Conservation (phyloP, 2,888 invertebrate species). For the Salpingus planirostris region DNA sequence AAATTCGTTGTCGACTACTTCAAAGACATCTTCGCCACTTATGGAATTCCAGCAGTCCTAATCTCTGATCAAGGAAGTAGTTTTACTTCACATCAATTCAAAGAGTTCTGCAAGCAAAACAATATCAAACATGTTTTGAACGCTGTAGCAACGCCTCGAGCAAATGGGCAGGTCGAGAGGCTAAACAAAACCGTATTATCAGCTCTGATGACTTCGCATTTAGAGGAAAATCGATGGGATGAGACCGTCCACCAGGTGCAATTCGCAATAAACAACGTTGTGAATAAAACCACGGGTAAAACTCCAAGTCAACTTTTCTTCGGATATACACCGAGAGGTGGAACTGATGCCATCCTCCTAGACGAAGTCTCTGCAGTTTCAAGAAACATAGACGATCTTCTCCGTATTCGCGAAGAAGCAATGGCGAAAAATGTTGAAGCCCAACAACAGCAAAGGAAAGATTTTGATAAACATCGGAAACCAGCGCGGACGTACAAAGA, state of each 20-base stretch:
- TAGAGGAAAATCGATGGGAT: conserved; percentile 3
- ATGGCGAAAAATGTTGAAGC: background rate
- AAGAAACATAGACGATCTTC: background rate
- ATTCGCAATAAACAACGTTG: conserved; percentile 5
- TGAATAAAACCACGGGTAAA: conserved; percentile 3
- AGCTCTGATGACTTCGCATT: conserved; percentile 22
- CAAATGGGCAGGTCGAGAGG: conserved; percentile 19
- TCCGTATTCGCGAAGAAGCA: background rate
- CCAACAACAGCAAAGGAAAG: conserved; percentile 2
- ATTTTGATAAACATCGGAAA: conserved; percentile 2
- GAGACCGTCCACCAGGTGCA: background rate
- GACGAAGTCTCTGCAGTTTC: conserved; percentile 1
- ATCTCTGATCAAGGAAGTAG: conserved; percentile 4
- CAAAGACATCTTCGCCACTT: conserved; percentile 5
- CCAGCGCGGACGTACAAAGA: conserved; percentile 1
- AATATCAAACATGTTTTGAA: conserved; percentile 15
- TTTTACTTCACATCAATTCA: conserved; percentile 2
- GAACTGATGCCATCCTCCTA: conserved; percentile 10
- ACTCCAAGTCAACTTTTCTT: conserved; percentile 2
- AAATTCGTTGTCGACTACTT: conserved; percentile 6
- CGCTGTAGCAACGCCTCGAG: conserved; percentile 19
- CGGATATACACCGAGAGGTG: conserved; percentile 2
- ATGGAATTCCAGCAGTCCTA: conserved; percentile 4
- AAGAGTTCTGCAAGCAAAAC: conserved; percentile 4
- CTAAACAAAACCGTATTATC: conserved; percentile 16